A percentile compares a stretch with the other conserved stretches of the same genome.
phyloP scores from a whole-genome alignment of 1,140 invertebrate genomes.

The Tribolium madens region DNA sequence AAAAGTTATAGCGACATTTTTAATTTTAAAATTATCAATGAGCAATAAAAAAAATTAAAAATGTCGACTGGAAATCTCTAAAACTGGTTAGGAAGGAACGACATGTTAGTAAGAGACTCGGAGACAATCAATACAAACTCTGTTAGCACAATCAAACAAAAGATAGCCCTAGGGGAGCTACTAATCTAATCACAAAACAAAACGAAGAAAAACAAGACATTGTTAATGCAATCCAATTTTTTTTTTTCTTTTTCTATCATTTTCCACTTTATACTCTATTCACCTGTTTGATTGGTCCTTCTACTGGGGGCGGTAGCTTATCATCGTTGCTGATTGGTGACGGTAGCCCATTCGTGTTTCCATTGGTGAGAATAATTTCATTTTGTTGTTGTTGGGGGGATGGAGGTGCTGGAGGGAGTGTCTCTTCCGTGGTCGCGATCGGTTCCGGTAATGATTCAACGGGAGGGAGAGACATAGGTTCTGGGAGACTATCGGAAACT shows the following conservation, averaged over 20 bases:
- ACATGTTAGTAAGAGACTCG: conserved; percentile 44
- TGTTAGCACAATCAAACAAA: conserved; percentile 46
- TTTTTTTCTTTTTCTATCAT: neutral
- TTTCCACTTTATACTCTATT: conserved; percentile 55
- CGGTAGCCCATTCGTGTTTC: conserved; percentile 61
- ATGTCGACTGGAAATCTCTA: neutral
- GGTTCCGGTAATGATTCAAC: conserved; percentile 63
- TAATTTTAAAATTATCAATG: no score
- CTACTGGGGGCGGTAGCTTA: conserved; percentile 49
- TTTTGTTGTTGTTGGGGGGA: conserved; percentile 15
- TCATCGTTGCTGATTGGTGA: conserved; percentile 55
- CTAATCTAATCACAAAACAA: conserved; percentile 31
- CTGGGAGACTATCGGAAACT: conserved; percentile 61
- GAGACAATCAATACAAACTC: conserved; percentile 8
- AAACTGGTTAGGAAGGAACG: conserved; percentile 28
- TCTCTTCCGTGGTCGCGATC: conserved; percentile 52
- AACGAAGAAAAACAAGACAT: conserved; percentile 39
- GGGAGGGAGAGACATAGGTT: conserved; percentile 64
- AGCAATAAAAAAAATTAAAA: no score
- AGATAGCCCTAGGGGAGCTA: conserved; percentile 5
- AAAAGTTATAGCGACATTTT: no score
- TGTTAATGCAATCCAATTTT: conserved; percentile 45
- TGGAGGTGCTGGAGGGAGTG: conserved; percentile 1
- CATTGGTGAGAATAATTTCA: conserved; percentile 59
- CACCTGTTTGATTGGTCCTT: conserved; percentile 65